Evolutionary conservation across 64 coral and sea anemone genomes (phyloP).

Genomic region (Pocillopora verrucosa): DNA sequence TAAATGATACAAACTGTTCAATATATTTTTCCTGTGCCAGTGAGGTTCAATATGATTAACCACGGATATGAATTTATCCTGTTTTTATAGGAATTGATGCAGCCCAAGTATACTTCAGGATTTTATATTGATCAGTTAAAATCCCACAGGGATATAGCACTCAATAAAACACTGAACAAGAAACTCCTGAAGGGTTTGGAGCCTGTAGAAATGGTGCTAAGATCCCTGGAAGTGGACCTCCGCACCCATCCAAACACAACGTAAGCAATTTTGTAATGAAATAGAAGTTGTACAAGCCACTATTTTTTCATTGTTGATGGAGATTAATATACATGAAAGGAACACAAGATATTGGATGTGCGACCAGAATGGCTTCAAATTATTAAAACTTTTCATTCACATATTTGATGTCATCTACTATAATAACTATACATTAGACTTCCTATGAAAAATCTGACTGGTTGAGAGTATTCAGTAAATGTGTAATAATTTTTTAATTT

Average conservation of each 20-base stretch:
- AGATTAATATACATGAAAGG: too few species aligned
- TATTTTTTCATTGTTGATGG: too few species aligned
- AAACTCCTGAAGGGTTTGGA: conserved; percentile 71
- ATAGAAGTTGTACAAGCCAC: background rate
- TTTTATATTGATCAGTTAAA: conserved; percentile 94
- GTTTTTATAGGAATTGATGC: conserved; percentile 80
- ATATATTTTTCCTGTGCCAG: background rate
- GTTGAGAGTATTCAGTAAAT: too few species aligned
- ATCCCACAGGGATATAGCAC: conserved; percentile 72
- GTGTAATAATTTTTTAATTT: too few species aligned
- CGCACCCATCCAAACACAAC: conserved; percentile 98
- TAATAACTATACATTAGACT: too few species aligned
- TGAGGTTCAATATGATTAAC: background rate
- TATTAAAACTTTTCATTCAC: too few species aligned
- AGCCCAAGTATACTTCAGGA: conserved; percentile 95
- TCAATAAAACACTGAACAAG: conserved; percentile 57
- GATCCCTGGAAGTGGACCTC: conserved; percentile 93
- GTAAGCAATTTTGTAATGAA: conserved; percentile 40
- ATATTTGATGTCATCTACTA: too few species aligned
- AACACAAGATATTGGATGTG: too few species aligned
- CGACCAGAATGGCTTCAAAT: too few species aligned
- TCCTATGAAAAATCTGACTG: too few species aligned
- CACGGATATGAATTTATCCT: background rate
- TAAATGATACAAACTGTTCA: background rate
- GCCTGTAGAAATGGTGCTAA: conserved; percentile 90